phyloP scores from a whole-genome alignment of 2,888 invertebrate genomes.

The Norana najaformis region DNA sequence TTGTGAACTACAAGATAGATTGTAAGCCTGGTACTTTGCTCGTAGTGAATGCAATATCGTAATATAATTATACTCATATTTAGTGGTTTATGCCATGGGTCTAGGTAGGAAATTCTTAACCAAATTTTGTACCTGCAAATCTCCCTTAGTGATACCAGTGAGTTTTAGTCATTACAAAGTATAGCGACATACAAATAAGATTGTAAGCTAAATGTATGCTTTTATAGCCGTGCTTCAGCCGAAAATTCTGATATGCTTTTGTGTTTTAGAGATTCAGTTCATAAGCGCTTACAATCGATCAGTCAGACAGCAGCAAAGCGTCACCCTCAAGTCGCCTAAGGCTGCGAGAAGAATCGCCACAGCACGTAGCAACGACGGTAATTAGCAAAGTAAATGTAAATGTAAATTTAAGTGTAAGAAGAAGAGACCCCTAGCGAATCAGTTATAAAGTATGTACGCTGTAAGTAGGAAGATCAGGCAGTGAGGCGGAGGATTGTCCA shows the following conservation, averaged over 20 bases:
- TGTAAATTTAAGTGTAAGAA: background rate
- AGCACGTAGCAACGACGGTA: background rate
- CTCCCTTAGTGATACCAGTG: background rate
- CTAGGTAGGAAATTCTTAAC: too few relatives aligned
- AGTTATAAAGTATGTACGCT: background rate
- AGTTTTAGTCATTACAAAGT: background rate
- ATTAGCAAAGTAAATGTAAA: background rate
- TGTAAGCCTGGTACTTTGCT: too few relatives aligned
- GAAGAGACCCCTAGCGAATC: background rate
- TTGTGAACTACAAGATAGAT: too few relatives aligned
- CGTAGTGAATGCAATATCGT: too few relatives aligned
- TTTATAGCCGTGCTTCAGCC: background rate
- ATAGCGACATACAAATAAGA: background rate
- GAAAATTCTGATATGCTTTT: background rate
- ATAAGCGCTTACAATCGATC: conserved; percentile 51
- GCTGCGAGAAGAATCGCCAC: conserved; percentile 42
- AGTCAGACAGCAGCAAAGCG: conserved; percentile 49
- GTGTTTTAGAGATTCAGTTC: conserved; percentile 53
- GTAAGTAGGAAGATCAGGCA: background rate
- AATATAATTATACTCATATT: too few relatives aligned
- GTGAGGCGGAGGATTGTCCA: background rate
- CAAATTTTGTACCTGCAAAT: too few relatives aligned
- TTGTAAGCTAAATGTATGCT: too few relatives aligned
- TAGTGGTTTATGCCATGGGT: too few relatives aligned
- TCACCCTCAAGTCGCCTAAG: conserved; percentile 53